A percentile compares a stretch with the other conserved stretches of the same genome.
Conservation (phyloP, 2,888 invertebrate species). For the Psylliodes chrysocephalus region DNA sequence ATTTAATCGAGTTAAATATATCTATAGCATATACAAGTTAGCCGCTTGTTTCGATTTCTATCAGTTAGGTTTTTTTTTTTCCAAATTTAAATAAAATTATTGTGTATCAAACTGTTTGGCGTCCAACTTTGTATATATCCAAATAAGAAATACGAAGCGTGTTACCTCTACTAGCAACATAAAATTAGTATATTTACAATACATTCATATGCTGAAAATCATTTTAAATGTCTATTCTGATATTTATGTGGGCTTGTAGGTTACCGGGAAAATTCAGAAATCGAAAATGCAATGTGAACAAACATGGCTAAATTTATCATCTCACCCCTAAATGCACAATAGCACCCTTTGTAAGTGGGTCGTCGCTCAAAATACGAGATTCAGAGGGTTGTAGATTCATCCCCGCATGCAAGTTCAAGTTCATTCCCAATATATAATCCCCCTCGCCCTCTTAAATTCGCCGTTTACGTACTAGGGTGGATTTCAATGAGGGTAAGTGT, state of each 20-base stretch:
- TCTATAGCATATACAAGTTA: no score
- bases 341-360: conserved; percentile 33
- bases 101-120: no score
- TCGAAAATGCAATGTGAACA: conserved; percentile 19
- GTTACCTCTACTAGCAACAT: no score
- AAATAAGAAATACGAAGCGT: not conserved
- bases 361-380: conserved; percentile 30
- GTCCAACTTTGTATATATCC: no score
- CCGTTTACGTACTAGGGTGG: conserved; percentile 25
- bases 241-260: conserved; percentile 16
- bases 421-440: conserved; percentile 19
- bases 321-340: conserved; percentile 23
- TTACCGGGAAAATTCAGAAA: conserved; percentile 21
- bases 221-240: not conserved
- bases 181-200: not conserved
- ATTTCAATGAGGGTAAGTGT: conserved; percentile 21
- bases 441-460: conserved; percentile 25
- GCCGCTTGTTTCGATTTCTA: no score
- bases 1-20: no score
- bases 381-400: conserved; percentile 30
- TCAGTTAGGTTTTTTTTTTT: no score
- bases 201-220: not conserved
- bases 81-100: no score
- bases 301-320: conserved; percentile 13
- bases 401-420: conserved; percentile 37